Percentiles rank a stretch among this genome's conserved stretches.
Evolutionary conservation across 2,888 invertebrate species (phyloP).

Genomic region (Gibbula magus): DNA sequence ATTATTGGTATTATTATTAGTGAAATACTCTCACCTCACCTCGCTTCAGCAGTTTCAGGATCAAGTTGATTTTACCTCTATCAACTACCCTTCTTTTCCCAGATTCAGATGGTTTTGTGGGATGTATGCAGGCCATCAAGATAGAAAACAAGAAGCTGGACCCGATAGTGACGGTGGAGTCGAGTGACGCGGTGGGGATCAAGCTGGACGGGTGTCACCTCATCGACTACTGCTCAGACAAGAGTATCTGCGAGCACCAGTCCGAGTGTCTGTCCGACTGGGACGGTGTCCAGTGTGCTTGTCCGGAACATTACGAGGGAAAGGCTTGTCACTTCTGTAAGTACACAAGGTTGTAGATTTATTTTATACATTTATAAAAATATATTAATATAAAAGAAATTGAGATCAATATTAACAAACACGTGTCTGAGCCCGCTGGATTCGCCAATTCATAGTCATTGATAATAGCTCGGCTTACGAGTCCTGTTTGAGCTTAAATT

Average conservation of each 20-base stretch:
- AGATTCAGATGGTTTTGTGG: conserved; percentile 71
- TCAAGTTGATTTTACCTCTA: neutral
- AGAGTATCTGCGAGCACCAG: conserved; percentile 86
- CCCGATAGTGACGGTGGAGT: conserved; percentile 68
- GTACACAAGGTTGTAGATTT: conserved; percentile 38
- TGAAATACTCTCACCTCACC: neutral
- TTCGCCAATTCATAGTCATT: too few species aligned
- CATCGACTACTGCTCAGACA: conserved; percentile 62
- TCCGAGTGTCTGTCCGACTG: conserved; percentile 93
- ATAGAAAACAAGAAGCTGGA: conserved; percentile 67
- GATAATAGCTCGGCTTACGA: too few species aligned
- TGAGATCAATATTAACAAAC: too few species aligned
- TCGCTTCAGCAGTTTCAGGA: neutral
- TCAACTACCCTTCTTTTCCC: neutral
- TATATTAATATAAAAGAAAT: too few species aligned
- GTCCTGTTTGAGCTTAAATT: too few species aligned
- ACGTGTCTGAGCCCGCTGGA: too few species aligned
- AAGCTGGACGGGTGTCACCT: conserved; percentile 70
- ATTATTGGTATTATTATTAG: too few species aligned
- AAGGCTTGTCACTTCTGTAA: conserved; percentile 92
- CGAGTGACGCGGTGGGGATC: conserved; percentile 61
- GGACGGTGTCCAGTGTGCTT: conserved; percentile 89
- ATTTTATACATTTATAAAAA: too few species aligned
- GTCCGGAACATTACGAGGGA: conserved; percentile 91
- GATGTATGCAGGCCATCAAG: conserved; percentile 72